phyloP scores from a whole-genome alignment of 2,797 vertebrate species.

The Leucoraja ocellata region DNA sequence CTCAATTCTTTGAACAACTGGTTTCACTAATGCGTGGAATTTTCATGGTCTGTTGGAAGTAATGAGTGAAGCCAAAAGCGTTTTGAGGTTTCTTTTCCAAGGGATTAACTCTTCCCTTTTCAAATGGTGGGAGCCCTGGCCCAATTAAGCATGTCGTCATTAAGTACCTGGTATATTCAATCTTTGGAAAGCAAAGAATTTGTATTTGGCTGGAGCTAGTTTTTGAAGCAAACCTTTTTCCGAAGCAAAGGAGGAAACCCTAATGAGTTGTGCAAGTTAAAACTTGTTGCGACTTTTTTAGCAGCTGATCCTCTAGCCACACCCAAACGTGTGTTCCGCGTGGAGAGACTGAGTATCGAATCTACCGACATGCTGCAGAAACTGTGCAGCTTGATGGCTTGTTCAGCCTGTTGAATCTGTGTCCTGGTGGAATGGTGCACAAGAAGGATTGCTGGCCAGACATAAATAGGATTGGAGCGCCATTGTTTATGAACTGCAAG shows the following conservation, averaged over 20 bases:
- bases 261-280: neutral
- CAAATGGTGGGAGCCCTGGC: neutral
- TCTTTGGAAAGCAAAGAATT: neutral
- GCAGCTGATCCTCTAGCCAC: neutral
- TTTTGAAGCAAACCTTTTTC: neutral
- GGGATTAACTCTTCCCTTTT: neutral
- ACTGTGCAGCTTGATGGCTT: neutral
- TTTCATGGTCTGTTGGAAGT: neutral
- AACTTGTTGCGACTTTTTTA: neutral
- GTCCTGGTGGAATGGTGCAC: neutral
- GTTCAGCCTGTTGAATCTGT: neutral
- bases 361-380: neutral
- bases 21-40: conserved; percentile 15
- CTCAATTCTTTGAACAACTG: conserved; percentile 10
- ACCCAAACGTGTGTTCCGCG: neutral
- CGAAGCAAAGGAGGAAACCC: neutral
- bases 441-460: neutral
- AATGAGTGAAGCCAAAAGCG: neutral
- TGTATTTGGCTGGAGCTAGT: neutral
- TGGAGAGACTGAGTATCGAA: neutral
- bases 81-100: neutral
- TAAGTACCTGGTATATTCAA: neutral
- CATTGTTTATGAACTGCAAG: neutral
- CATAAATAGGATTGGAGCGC: too few species aligned
- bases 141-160: neutral